A percentile compares a stretch with the other conserved stretches of the same genome.
These are phyloP conservation scores for Galagoides demidoff DNA, from an alignment of 2,797 vertebrate species.

Conservation along the genomic window DNA sequence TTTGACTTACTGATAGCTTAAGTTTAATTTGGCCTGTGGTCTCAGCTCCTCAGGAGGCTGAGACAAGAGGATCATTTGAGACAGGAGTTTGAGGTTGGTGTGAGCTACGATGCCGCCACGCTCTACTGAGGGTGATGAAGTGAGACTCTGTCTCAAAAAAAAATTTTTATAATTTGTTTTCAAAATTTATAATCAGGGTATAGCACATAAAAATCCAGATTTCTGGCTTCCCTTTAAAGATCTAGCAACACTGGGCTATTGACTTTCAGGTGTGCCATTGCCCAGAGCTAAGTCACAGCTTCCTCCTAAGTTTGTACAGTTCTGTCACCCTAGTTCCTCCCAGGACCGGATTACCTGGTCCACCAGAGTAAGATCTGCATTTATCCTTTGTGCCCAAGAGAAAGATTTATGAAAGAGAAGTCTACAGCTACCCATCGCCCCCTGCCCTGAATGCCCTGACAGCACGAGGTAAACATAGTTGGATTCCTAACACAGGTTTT, in stretches of 20 bases:
- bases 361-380: not conserved
- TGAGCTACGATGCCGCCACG: too few relatives aligned
- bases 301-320: not conserved
- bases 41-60: too few relatives aligned
- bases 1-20: not conserved
- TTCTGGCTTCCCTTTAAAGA: not conserved
- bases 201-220: not conserved
- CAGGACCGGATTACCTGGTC: not conserved
- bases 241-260: not conserved
- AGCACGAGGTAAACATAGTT: fast-evolving
- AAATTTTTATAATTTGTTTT: not conserved
- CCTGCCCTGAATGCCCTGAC: not conserved
- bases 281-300: not conserved
- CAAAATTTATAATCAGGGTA: not conserved
- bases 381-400: not conserved
- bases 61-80: too few relatives aligned
- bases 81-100: too few relatives aligned
- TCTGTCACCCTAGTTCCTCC: too few relatives aligned
- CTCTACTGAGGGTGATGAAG: too few relatives aligned
- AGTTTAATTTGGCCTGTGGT: not conserved
- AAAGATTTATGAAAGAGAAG: not conserved
- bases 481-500: not conserved
- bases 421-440: fast-evolving
- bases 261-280: not conserved
- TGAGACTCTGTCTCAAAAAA: too few relatives aligned